Percentiles rank a stretch among this genome's conserved stretches.
phyloP scores from a whole-genome alignment of 2,797 vertebrate species.

The Morus bassanus region DNA sequence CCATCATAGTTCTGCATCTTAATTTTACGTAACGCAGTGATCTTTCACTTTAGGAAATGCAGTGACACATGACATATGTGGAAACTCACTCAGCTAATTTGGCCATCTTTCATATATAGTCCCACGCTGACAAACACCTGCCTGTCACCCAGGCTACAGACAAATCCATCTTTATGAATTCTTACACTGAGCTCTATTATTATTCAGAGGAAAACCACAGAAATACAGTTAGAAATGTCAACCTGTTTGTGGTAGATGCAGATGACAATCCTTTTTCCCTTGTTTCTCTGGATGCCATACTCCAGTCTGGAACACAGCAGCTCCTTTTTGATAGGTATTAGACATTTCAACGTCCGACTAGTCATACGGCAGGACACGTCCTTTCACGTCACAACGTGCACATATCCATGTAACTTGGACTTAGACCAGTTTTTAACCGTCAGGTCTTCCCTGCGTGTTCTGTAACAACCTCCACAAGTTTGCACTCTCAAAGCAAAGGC shows the following conservation, averaged over 20 bases:
- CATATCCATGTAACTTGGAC: not conserved
- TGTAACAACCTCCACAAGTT: not conserved
- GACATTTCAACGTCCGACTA: not conserved
- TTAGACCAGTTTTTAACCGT: not conserved
- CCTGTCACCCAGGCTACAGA: conserved; percentile 16
- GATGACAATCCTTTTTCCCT: not conserved
- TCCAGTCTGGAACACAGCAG: not conserved
- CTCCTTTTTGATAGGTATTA: not conserved
- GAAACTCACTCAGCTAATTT: conserved; percentile 40
- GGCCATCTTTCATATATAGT: conserved; percentile 11
- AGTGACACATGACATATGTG: conserved; percentile 41
- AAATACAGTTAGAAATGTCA: not conserved
- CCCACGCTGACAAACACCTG: conserved; percentile 7
- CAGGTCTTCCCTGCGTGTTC: not conserved
- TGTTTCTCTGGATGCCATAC: not conserved
- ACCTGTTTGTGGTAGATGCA: not conserved
- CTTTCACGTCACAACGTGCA: not conserved
- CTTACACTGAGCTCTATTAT: not conserved
- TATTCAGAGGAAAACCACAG: not conserved
- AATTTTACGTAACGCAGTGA: not conserved
- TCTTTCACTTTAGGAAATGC: conserved; percentile 16
- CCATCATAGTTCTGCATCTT: not conserved
- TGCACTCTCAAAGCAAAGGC: not conserved
- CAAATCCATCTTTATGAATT: not conserved
- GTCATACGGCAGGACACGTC: not conserved